Evolutionary conservation across 2,797 vertebrate genomes (phyloP).

Genomic region (Sebastes iracundus): DNA sequence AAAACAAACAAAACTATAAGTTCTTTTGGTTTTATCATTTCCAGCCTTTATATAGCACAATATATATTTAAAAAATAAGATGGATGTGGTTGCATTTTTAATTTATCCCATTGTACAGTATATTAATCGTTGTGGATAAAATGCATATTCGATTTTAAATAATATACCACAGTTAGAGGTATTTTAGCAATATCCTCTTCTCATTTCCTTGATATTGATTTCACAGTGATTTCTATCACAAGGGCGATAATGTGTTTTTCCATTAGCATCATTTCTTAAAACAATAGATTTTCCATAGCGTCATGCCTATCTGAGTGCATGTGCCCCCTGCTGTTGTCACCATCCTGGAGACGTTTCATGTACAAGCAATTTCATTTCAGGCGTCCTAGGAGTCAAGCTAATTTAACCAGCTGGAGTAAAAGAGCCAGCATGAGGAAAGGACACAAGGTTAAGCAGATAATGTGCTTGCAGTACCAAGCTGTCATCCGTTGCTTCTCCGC

Average conservation of each 20-base stretch:
- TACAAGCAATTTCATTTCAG: conserved; percentile 73
- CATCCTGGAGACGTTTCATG: conserved; percentile 50
- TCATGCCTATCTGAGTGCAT: conserved; percentile 23
- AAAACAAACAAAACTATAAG: neutral
- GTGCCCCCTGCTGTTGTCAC: conserved; percentile 40
- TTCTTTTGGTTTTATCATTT: neutral
- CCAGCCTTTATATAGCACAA: neutral
- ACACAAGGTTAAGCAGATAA: conserved; percentile 81
- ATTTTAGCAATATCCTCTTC: conserved; percentile 21
- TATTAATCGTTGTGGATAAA: conserved; percentile 29
- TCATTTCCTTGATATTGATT: conserved; percentile 68
- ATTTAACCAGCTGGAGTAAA: conserved; percentile 78
- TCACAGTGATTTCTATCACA: conserved; percentile 45
- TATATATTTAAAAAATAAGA: neutral
- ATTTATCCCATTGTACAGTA: conserved; percentile 3
- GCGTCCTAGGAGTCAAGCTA: conserved; percentile 65
- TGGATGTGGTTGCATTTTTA: neutral
- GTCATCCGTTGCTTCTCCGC: conserved; percentile 36
- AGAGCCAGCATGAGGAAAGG: conserved; percentile 69
- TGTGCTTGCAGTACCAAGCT: conserved; percentile 67
- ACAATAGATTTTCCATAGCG: conserved; percentile 33
- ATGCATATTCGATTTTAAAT: conserved; percentile 16
- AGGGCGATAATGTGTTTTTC: conserved; percentile 44
- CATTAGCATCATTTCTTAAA: conserved; percentile 30
- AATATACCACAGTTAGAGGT: neutral